Base-by-base conservation (phyloP, 2,888 invertebrate species). In the Hypomecis punctinalis region DNA sequence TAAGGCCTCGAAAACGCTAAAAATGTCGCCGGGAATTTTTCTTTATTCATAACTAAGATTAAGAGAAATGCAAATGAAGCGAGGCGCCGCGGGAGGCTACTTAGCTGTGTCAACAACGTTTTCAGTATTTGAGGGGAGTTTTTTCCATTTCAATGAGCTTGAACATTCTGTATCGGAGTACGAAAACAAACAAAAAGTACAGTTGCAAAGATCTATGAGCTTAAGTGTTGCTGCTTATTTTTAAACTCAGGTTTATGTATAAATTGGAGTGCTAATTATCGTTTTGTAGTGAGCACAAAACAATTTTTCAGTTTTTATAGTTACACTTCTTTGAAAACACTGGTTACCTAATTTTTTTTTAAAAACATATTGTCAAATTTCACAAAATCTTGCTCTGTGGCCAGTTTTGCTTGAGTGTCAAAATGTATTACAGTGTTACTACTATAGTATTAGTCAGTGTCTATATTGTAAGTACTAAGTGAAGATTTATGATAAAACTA, bases 21-120 rank as follows among this genome's bases (percentile, higher is more conserved):
- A 90, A 90, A 88, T 88, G 84, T 89, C 87, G 85, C 83, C 80
- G 77, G 77, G 85, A 90, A 88, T 92, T 91, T 93, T 92, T 93
- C 92, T 93, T 91, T 93, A 92, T 93, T 93, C 93, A 93, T 93
- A 92, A 91, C 92, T 82, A 81, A 84, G 93, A 93, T 93, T 93
- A 93, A 85, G 89, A 87, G 88, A 88, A 90, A 92, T 92, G 91
- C 91, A 93, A 93, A 93, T 93, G 92, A 90, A 89, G 84, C 89
- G 88, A 82, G 79, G 86, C 90, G 90, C 86, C 84, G 87, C 82
- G 83, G 81, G 78, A 52, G 76, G 84, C 87, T 91, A 91, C 93
- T 93, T 91, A 91, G 91, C 89, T 92, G 88, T 92, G 92, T 91
- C 91, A 93, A 93, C 92, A 93, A 78, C 71, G 85, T 78, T 81